Evolutionary conservation across 1,140 invertebrate species (phyloP), one percentile per base, ranked within the genome.

Genomic region (Venturia canescens): DNA sequence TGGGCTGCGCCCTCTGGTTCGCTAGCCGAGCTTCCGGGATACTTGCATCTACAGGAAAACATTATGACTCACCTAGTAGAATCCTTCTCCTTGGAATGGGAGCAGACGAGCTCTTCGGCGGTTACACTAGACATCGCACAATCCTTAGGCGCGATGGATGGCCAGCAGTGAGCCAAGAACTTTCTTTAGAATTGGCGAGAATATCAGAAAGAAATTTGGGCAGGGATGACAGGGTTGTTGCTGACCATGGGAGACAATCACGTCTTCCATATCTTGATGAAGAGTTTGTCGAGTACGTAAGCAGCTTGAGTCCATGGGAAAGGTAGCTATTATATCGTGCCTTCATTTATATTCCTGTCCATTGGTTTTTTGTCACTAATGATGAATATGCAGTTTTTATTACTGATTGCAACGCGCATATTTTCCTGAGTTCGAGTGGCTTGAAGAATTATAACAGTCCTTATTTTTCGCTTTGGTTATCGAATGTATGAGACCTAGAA

Each of bases 201-300:
- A 97, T 99, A 84, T 95, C 97, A n/a, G 94, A 94, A 31, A 93
- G 98, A 88, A 99, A 99, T 93, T 93, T 99, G 29, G 98, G 97
- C 0, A 93, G 98, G 84, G 98, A 99, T 93, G 98, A 99, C 89
- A 94, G 98, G 85, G 94, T 97, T 13, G 94, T 96, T 80, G 94
- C 94, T 82, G 96, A 97, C 90, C 95, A 96, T 90, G 95, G 96
- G 0, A 93, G 95, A 83, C 96, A 96, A 86, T 93, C 95, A 9
- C 93, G 98, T 82, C 95, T 97, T 85, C 98, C 99, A n/a, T 99
- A 97, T 93, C 93, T 99, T 34, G 98, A 99, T 93, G 98, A 99
- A 92, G 92, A 95, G 82, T 92, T 99, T 67, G 95, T 98, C 7
- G 85, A 94, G 69, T 98, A 95, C 92, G 92, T 97, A 5, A 93